Evolutionary conservation across 2,113 vertebrate genomes (phyloP).

Genomic region (Planiliza haematocheilus): DNA sequence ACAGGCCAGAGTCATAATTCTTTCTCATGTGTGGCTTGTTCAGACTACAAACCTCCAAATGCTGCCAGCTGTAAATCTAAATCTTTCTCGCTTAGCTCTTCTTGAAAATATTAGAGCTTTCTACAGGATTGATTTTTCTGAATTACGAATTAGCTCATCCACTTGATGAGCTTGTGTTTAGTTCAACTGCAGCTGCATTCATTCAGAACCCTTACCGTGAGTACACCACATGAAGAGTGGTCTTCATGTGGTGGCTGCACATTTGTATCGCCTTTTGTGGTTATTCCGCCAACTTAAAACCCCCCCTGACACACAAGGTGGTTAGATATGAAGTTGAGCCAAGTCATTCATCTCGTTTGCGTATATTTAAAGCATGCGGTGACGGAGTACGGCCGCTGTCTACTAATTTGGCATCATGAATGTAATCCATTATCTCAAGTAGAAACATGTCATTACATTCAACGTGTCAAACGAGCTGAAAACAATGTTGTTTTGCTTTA

Average conservation of each 20-base stretch:
- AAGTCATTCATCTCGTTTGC: background rate
- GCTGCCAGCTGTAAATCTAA: background rate
- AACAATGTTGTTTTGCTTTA: background rate
- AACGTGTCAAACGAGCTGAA: constrained; percentile 20
- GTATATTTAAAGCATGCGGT: background rate
- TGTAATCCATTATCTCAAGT: constrained; percentile 14
- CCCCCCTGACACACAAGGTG: background rate
- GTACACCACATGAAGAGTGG: constrained; percentile 25
- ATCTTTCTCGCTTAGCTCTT: background rate
- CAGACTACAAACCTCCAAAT: background rate
- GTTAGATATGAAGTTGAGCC: background rate
- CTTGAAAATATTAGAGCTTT: constrained; percentile 1
- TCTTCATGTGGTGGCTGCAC: constrained; percentile 1
- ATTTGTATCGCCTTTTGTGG: constrained; percentile 1
- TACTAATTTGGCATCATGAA: constrained; percentile 24
- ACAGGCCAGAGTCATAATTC: constrained; percentile 7
- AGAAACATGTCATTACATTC: constrained; percentile 35
- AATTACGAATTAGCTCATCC: constrained; percentile 35
- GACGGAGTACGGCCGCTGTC: background rate
- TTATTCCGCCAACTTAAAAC: background rate
- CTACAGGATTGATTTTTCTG: constrained; percentile 12
- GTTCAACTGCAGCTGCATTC: constrained; percentile 23
- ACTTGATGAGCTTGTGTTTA: constrained; percentile 32
- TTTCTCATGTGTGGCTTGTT: constrained; percentile 10
- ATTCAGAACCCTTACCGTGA: constrained; percentile 24